phyloP scores from a whole-genome alignment of 2,797 vertebrate species.

The Craterocephalus amniculus region DNA sequence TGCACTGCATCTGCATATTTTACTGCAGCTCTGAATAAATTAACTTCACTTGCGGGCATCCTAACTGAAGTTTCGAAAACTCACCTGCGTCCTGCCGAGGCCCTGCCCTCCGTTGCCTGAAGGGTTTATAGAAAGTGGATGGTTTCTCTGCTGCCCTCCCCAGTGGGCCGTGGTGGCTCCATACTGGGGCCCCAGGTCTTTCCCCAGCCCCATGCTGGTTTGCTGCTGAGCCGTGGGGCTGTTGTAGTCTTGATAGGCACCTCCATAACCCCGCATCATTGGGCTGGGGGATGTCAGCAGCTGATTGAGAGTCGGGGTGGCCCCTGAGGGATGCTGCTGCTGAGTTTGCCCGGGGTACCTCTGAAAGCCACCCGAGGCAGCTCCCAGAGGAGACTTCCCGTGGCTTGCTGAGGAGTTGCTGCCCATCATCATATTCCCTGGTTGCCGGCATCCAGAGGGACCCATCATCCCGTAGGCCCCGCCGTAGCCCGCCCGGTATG shows the following conservation, averaged over 20 bases:
- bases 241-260: constrained; percentile 89
- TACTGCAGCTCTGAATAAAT: neutral
- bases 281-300: constrained; percentile 94
- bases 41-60: constrained; percentile 19
- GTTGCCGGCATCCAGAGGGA: constrained; percentile 84
- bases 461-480: constrained; percentile 89
- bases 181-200: constrained; percentile 89
- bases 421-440: constrained; percentile 84
- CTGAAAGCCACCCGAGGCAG: constrained; percentile 87
- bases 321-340: constrained; percentile 90
- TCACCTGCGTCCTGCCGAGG: constrained; percentile 91
- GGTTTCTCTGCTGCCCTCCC: constrained; percentile 91
- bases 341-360: constrained; percentile 85
- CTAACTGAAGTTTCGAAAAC: constrained; percentile 51
- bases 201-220: constrained; percentile 84
- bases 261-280: constrained; percentile 92
- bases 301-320: constrained; percentile 95
- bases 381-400: constrained; percentile 82
- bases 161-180: constrained; percentile 86
- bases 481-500: constrained; percentile 87
- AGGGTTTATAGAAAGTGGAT: constrained; percentile 87
- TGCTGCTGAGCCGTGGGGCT: constrained; percentile 83
- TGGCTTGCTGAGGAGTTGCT: constrained; percentile 82
- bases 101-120: constrained; percentile 83
- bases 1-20: constrained; percentile 1